A percentile compares a stretch with the other conserved stretches of the same genome.
phyloP scores from a whole-genome alignment of 2,888 invertebrate genomes.

The Drosophila sordidula region DNA sequence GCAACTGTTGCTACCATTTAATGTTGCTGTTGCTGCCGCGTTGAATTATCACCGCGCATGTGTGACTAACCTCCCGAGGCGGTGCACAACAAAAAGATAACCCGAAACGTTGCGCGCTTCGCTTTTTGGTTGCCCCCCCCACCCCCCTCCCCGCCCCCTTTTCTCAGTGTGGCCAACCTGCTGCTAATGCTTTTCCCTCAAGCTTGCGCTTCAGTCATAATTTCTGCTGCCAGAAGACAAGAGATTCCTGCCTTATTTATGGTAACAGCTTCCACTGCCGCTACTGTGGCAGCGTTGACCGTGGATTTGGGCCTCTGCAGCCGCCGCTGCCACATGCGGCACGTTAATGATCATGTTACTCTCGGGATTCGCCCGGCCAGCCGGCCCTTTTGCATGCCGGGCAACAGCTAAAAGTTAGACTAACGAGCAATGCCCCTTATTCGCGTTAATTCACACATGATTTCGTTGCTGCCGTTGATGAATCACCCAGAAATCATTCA shows the following conservation, averaged over 20 bases:
- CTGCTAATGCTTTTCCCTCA: conserved; percentile 76
- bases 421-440: conserved; percentile 69
- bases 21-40: conserved; percentile 69
- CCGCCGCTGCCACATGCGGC: conserved; percentile 39
- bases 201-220: conserved; percentile 75
- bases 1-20: conserved; percentile 73
- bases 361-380: conserved; percentile 34
- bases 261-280: conserved; percentile 46
- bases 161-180: conserved; percentile 55
- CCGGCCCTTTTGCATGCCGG: conserved; percentile 67
- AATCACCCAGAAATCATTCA: conserved; percentile 60
- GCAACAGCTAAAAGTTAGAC: conserved; percentile 38
- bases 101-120: conserved; percentile 33
- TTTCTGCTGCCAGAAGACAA: conserved; percentile 63
- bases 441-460: conserved; percentile 65
- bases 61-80: conserved; percentile 80
- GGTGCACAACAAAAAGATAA: conserved; percentile 79
- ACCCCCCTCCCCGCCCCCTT: not conserved
- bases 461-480: conserved; percentile 44
- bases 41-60: conserved; percentile 79
- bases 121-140: conserved; percentile 40
- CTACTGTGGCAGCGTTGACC: conserved; percentile 36
- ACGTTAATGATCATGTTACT: conserved; percentile 82
- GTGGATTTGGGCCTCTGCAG: conserved; percentile 58
- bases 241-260: conserved; percentile 68